Evolutionary conservation across 2,797 vertebrate genomes (phyloP).

Genomic region (Spinus olivaceus): DNA sequence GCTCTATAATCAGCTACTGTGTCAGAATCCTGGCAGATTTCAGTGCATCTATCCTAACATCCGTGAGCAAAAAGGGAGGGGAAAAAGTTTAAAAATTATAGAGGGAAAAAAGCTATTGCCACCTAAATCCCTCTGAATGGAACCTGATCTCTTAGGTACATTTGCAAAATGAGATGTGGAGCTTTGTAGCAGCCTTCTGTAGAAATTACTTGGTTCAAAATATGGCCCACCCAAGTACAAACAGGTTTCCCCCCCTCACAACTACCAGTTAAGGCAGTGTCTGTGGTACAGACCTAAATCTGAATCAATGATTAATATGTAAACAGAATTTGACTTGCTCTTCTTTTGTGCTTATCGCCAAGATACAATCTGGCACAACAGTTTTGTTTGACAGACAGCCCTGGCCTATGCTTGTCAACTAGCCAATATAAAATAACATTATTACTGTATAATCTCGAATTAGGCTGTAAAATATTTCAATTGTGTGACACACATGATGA

Average conservation of each 20-base stretch:
- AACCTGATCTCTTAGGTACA: neutral
- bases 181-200: neutral
- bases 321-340: constrained; percentile 69
- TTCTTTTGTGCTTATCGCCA: constrained; percentile 64
- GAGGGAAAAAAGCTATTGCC: neutral
- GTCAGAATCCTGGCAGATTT: neutral
- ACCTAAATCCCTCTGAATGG: neutral
- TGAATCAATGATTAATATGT: constrained; percentile 65
- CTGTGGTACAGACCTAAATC: neutral
- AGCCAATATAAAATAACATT: constrained; percentile 74
- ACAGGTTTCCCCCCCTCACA: neutral
- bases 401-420: constrained; percentile 72
- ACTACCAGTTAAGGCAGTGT: neutral
- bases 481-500: constrained; percentile 66
- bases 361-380: constrained; percentile 75
- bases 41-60: neutral
- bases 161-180: neutral
- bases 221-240: neutral
- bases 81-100: neutral
- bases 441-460: constrained; percentile 73
- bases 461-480: constrained; percentile 72
- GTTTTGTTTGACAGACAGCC: constrained; percentile 76
- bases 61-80: neutral
- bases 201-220: neutral
- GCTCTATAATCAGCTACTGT: neutral